These are phyloP conservation scores for Isurus oxyrinchus DNA, from an alignment of 2,113 vertebrate genomes.

Conservation along the genomic window DNA sequence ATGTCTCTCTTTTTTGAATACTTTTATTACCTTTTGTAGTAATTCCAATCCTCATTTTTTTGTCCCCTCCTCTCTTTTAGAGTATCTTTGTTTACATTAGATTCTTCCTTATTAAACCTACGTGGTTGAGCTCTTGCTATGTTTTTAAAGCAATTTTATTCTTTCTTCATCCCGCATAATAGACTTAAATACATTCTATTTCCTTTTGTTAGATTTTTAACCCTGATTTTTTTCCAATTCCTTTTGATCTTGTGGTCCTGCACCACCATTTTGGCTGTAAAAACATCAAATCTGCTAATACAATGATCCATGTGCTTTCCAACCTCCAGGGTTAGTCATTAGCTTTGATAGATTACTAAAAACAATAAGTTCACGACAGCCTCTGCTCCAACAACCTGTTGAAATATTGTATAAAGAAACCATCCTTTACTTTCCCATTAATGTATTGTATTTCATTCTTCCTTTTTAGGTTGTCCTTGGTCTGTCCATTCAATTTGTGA, in stretches of 20 bases:
- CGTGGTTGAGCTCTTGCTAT: background rate
- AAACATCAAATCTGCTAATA: background rate
- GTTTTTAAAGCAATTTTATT: background rate
- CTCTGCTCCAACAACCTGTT: background rate
- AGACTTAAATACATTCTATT: background rate
- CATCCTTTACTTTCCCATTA: background rate
- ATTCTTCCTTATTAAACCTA: background rate
- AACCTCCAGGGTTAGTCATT: background rate
- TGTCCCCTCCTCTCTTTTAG: background rate
- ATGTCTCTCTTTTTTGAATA: background rate
- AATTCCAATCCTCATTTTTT: background rate
- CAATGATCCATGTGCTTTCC: background rate
- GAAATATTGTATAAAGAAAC: background rate
- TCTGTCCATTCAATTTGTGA: background rate
- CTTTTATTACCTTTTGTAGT: background rate
- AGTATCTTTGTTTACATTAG: background rate
- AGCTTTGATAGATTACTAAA: background rate
- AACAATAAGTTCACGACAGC: background rate
- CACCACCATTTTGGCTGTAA: background rate
- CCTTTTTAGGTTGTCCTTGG: background rate
- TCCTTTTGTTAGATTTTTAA: background rate
- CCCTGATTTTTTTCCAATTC: background rate
- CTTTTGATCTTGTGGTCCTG: background rate
- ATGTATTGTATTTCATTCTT: background rate
- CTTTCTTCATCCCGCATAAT: background rate